Conservation (phyloP, 2,113 vertebrate species). For the Cryptotis parvus region DNA sequence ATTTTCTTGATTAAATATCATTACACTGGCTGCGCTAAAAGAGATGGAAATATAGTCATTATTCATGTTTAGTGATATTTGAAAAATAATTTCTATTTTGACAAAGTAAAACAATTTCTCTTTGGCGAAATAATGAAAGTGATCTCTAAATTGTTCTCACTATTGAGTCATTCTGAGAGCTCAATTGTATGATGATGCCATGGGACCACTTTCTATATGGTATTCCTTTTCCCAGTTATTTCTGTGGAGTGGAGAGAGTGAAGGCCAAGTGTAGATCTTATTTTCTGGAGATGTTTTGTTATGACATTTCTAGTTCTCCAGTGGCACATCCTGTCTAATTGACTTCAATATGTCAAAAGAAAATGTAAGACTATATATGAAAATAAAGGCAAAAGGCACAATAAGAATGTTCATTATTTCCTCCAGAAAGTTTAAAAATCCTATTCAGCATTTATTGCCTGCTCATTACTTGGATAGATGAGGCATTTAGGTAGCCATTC, state of each 20-base stretch:
- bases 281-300: slow-evolving; percentile 18
- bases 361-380: background rate
- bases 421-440: background rate
- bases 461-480: background rate
- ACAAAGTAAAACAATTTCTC: slow-evolving; percentile 21
- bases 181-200: background rate
- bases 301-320: background rate
- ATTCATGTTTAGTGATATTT: background rate
- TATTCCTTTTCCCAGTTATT: background rate
- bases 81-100: slow-evolving; percentile 28
- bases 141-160: background rate
- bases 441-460: background rate
- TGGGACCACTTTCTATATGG: background rate
- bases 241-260: background rate
- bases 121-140: background rate
- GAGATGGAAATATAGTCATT: background rate
- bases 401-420: background rate
- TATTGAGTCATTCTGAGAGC: background rate
- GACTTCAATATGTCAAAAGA: slow-evolving; percentile 3
- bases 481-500: background rate
- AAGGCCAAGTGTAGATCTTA: background rate
- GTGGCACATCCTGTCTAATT: background rate
- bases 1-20: slow-evolving; percentile 15
- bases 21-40: background rate
- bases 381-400: background rate